Conservation (phyloP, 2,797 vertebrate genomes). For the Eulemur albifrons region DNA sequence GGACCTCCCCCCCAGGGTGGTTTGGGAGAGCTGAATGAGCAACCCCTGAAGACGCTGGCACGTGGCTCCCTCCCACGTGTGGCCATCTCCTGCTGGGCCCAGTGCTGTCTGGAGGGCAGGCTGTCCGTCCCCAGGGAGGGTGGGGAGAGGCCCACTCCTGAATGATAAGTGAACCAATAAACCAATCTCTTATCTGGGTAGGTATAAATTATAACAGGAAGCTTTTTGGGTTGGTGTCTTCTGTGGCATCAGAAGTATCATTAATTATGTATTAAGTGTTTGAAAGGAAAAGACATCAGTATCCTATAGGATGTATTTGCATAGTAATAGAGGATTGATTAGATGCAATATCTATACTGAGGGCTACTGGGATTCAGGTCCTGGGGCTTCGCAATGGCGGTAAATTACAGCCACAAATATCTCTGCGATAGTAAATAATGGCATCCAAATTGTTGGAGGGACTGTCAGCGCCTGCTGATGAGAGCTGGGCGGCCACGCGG, state of each 20-base stretch:
- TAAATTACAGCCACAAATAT: conserved; percentile 76
- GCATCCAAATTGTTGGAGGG: conserved; percentile 21
- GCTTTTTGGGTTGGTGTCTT: conserved; percentile 73
- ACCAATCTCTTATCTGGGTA: conserved; percentile 23
- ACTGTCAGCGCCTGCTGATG: conserved; percentile 25
- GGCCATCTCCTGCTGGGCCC: neutral
- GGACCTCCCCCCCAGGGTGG: too few relatives aligned
- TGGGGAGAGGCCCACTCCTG: neutral
- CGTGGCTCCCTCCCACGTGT: rapidly evolving
- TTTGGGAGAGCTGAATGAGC: neutral
- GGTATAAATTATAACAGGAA: conserved; percentile 65
- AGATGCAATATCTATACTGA: conserved; percentile 71
- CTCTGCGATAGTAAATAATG: conserved; percentile 61
- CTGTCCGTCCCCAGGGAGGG: neutral
- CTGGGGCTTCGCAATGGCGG: conserved; percentile 4
- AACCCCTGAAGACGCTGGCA: neutral
- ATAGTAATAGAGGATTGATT: conserved; percentile 82
- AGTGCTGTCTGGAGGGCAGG: neutral
- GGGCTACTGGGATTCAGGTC: conserved; percentile 63
- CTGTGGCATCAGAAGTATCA: conserved; percentile 67
- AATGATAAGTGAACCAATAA: conserved; percentile 54
- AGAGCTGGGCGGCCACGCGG: neutral
- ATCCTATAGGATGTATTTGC: conserved; percentile 78
- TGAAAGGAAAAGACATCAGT: conserved; percentile 74
- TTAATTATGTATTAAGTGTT: conserved; percentile 80